phyloP scores from a whole-genome alignment of 2,888 invertebrate genomes.

The Tinea pellionella region DNA sequence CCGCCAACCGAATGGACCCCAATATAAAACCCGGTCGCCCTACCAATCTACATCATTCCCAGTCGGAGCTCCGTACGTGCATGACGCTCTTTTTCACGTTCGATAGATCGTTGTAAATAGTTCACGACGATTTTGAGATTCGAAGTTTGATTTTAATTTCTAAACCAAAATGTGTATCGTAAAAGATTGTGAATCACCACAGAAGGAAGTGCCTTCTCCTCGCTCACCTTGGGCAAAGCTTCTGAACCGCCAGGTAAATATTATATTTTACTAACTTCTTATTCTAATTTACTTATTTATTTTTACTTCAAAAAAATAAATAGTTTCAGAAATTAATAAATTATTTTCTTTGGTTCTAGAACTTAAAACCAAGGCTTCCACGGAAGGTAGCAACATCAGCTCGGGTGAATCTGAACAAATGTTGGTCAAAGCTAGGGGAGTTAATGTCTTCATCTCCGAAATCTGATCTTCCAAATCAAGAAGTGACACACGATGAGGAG shows the following conservation, averaged over 20 bases:
- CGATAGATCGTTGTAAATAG: background rate
- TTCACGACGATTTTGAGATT: constrained; percentile 30
- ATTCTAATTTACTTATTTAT: background rate
- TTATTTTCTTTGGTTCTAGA: constrained; percentile 51
- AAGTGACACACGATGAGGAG: constrained; percentile 56
- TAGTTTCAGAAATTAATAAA: constrained; percentile 8
- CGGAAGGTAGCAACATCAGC: constrained; percentile 67
- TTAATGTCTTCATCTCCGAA: constrained; percentile 58
- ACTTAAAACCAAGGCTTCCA: constrained; percentile 67
- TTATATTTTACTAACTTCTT: background rate
- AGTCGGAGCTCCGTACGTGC: constrained; percentile 46
- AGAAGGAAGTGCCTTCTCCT: constrained; percentile 53
- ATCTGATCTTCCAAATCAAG: constrained; percentile 58
- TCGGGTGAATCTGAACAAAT: constrained; percentile 73
- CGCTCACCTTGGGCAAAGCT: constrained; percentile 70
- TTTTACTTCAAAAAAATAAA: background rate
- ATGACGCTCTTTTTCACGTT: constrained; percentile 36
- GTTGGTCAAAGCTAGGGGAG: constrained; percentile 73
- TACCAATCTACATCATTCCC: constrained; percentile 61
- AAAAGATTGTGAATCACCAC: constrained; percentile 53
- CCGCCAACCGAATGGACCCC: constrained; percentile 21
- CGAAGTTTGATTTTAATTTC: background rate
- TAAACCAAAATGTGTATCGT: constrained; percentile 61
- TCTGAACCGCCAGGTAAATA: constrained; percentile 66
- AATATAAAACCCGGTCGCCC: constrained; percentile 54